These are phyloP conservation scores for Trididemnum clinides DNA, from an alignment of 23 tunicate genomes.

Conservation along the genomic window DNA sequence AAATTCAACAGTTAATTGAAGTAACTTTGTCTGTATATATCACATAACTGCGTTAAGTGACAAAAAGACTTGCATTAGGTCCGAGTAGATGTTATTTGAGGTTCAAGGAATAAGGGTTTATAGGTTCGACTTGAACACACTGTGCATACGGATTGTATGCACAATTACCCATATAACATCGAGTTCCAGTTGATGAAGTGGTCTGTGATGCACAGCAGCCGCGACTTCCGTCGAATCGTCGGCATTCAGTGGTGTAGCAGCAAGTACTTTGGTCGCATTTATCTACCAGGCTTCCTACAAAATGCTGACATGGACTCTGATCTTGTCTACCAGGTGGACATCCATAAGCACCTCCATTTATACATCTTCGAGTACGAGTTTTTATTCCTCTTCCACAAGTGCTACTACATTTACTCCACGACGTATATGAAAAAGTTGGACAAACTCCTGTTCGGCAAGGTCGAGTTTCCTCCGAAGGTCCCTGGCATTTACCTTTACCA, in stretches of 20 bases:
- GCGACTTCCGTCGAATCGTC: not conserved
- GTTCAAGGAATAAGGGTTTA: too few relatives aligned
- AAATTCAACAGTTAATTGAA: too few relatives aligned
- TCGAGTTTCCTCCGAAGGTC: not conserved
- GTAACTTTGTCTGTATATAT: too few relatives aligned
- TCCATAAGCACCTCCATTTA: conserved; percentile 42
- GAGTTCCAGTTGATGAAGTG: not conserved
- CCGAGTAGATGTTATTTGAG: too few relatives aligned
- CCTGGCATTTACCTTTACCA: not conserved
- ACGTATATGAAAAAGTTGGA: conserved; percentile 15
- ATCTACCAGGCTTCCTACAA: not conserved
- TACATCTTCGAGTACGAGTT: not conserved
- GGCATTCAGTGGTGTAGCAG: not conserved
- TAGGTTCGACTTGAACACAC: too few relatives aligned
- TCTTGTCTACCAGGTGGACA: conserved; percentile 14
- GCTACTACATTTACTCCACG: conserved; percentile 26
- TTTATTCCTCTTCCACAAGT: conserved; percentile 21
- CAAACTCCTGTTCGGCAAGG: conserved; percentile 29
- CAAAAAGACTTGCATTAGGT: too few relatives aligned
- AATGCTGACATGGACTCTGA: not conserved
- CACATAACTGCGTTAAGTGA: too few relatives aligned
- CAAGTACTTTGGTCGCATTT: not conserved
- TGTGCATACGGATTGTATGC: too few relatives aligned
- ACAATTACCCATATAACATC: not conserved
- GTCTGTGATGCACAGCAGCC: not conserved